phyloP scores from a whole-genome alignment of 2,888 invertebrate species.

The Neoitamus cyanurus region DNA sequence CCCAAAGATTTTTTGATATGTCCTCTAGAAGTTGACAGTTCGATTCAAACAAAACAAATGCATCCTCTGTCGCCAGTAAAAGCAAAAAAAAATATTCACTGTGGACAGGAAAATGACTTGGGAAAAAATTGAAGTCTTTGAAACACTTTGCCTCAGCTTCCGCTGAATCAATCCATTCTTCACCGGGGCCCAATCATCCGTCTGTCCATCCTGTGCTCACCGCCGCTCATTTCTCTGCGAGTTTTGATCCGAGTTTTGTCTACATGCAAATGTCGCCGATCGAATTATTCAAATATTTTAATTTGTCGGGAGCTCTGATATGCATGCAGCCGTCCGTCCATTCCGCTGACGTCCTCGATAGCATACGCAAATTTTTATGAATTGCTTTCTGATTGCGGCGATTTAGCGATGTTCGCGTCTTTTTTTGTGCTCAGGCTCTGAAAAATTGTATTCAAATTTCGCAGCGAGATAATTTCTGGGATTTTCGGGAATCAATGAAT shows the following conservation, averaged over 20 bases:
- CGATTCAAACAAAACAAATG: slow-evolving; percentile 24
- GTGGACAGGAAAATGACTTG: slow-evolving; percentile 11
- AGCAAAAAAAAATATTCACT: background rate
- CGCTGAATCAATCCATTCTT: slow-evolving; percentile 27
- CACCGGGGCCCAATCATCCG: background rate
- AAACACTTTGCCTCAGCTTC: slow-evolving; percentile 36
- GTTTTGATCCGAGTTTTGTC: slow-evolving; percentile 35
- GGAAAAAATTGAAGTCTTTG: slow-evolving; percentile 25
- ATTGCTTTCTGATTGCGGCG: slow-evolving; percentile 43
- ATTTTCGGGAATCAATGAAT: background rate
- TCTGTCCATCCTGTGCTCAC: slow-evolving; percentile 2
- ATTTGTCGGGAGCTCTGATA: slow-evolving; percentile 42
- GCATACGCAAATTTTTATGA: slow-evolving; percentile 47
- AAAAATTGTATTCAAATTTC: slow-evolving; percentile 46
- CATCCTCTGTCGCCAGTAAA: background rate
- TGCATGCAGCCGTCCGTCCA: slow-evolving; percentile 8
- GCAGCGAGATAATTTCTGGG: background rate
- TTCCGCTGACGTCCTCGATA: slow-evolving; percentile 12
- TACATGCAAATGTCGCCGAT: slow-evolving; percentile 36
- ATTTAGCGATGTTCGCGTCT: slow-evolving; percentile 16
- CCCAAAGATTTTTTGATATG: slow-evolving; percentile 32
- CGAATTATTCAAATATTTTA: slow-evolving; percentile 45
- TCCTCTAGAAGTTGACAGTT: slow-evolving; percentile 38
- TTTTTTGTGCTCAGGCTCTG: slow-evolving; percentile 2
- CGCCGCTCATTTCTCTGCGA: background rate